Conservation (phyloP, 1,140 invertebrate species). For the Papilio dardanus region DNA sequence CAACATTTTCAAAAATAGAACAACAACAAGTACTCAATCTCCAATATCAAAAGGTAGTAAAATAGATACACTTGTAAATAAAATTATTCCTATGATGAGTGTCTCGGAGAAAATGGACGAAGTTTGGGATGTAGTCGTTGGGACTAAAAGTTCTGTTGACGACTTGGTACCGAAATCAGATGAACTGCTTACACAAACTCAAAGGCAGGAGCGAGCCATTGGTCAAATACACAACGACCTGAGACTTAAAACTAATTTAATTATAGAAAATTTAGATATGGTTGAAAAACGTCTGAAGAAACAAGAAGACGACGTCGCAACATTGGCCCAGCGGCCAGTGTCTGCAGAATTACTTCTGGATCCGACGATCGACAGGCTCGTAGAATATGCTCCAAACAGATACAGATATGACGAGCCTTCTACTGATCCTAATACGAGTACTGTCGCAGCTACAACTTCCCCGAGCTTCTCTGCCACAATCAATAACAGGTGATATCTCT, state of each 20-base stretch:
- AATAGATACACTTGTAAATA: conserved; percentile 89
- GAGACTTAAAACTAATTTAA: conserved; percentile 91
- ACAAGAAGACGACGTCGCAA: conserved; percentile 90
- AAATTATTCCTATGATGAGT: conserved; percentile 91
- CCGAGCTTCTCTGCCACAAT: conserved; percentile 51
- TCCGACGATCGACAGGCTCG: conserved; percentile 89
- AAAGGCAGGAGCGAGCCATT: conserved; percentile 93
- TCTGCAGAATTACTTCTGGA: conserved; percentile 88
- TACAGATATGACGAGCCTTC: conserved; percentile 76
- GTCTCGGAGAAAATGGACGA: conserved; percentile 95
- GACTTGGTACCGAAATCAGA: conserved; percentile 93
- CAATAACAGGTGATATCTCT: conserved; percentile 73
- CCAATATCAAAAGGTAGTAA: conserved; percentile 86
- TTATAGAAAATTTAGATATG: conserved; percentile 93
- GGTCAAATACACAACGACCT: conserved; percentile 93
- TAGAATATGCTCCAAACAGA: conserved; percentile 89
- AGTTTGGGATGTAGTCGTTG: conserved; percentile 93
- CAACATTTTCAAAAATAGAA: conserved; percentile 75
- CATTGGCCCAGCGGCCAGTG: conserved; percentile 87
- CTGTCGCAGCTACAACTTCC: conserved; percentile 69
- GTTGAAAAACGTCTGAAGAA: conserved; percentile 92
- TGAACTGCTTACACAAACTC: conserved; percentile 91
- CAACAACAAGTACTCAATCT: conserved; percentile 80
- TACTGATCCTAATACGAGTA: conserved; percentile 71
- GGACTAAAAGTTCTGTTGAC: conserved; percentile 92